Evolutionary conservation across 1,140 invertebrate genomes (phyloP), one percentile per base, ranked within the genome.

Genomic region (Bemisia tabaci): DNA sequence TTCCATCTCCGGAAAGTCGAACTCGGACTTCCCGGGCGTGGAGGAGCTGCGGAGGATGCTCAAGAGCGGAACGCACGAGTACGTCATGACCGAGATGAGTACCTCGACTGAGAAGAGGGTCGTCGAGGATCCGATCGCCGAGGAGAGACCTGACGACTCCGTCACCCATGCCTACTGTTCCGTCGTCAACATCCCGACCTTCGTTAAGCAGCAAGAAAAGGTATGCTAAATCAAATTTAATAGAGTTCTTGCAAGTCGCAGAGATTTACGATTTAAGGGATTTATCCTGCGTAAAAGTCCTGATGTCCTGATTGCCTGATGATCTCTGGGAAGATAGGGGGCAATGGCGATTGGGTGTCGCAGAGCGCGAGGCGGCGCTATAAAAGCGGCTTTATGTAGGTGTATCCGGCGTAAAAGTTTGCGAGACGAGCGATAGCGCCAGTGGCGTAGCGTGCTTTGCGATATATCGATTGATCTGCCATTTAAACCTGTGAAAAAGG

Each of bases 131-230:
- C 73, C 22, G 26, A 39, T 48, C 17, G 1, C 25, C 2, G n/a
- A 23, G 39, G 11, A 33, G 11, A 22, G n/a, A 11, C 17, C 60
- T 1, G 22, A 1, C 5, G 23, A 24, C 12, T 1, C 25, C n/a
- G 22, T 17, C 33, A 60, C 27, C 27, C 23, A 24, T 33, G 33
- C 66, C 12, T 92, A 85, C 70, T 88, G 84, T 70, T 92, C 90
- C 12, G 77, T 93, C 67, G 84, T 93, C 5, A 89, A 87, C 72
- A 75, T 94, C 59, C 91, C 91, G 0, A 93, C 91, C 0, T 94
- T 87, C 70, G 82, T 93, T 39, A 85, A 83, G 59, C 87, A 88
- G 71, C 87, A 87, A 0, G 88, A 91, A 74, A 85, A 83, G 66
- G 73, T 73, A 26, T n/a, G n/a, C n/a, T 48, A 39, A 27, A 12